These are phyloP conservation scores for Hestina assimilis DNA, from an alignment of 1,140 invertebrate species.

Conservation along the genomic window DNA sequence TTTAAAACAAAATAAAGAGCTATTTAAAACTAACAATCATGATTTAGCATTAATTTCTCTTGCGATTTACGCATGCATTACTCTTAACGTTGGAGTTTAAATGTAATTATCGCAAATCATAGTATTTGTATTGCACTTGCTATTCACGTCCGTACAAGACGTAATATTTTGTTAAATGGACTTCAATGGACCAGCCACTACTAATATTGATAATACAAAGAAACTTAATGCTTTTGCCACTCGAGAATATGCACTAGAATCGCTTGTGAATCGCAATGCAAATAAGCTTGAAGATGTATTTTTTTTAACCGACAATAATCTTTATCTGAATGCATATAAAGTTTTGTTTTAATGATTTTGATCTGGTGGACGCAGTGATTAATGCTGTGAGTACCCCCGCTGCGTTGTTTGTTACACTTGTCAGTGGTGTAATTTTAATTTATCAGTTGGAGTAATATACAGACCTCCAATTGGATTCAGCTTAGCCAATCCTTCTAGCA, in stretches of 20 bases:
- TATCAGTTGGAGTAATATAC: slow-evolving; percentile 35
- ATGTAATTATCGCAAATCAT: slow-evolving; percentile 30
- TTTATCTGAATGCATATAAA: slow-evolving; percentile 34
- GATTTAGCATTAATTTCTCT: slow-evolving; percentile 9
- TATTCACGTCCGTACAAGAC: slow-evolving; percentile 34
- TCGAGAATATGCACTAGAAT: slow-evolving; percentile 8
- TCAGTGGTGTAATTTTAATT: slow-evolving; percentile 48
- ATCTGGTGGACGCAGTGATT: slow-evolving; percentile 23
- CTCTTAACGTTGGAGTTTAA: slow-evolving; percentile 16
- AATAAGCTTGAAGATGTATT: slow-evolving; percentile 23
- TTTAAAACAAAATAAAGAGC: slow-evolving; percentile 1
- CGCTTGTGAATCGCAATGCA: slow-evolving; percentile 7
- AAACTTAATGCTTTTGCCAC: slow-evolving; percentile 16
- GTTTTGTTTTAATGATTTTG: slow-evolving; percentile 28
- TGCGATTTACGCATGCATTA: slow-evolving; percentile 18
- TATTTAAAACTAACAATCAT: slow-evolving; percentile 13
- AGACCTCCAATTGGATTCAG: slow-evolving; percentile 17
- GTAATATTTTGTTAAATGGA: slow-evolving; percentile 48
- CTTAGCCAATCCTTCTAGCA: neutral
- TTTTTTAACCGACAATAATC: slow-evolving; percentile 31
- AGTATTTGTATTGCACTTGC: slow-evolving; percentile 34
- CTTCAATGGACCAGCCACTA: slow-evolving; percentile 22
- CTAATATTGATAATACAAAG: slow-evolving; percentile 6
- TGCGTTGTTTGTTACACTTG: slow-evolving; percentile 55
- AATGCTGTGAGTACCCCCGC: slow-evolving; percentile 40